phyloP scores from a whole-genome alignment of 2,113 vertebrate species.

The Hippoglossus stenolepis region DNA sequence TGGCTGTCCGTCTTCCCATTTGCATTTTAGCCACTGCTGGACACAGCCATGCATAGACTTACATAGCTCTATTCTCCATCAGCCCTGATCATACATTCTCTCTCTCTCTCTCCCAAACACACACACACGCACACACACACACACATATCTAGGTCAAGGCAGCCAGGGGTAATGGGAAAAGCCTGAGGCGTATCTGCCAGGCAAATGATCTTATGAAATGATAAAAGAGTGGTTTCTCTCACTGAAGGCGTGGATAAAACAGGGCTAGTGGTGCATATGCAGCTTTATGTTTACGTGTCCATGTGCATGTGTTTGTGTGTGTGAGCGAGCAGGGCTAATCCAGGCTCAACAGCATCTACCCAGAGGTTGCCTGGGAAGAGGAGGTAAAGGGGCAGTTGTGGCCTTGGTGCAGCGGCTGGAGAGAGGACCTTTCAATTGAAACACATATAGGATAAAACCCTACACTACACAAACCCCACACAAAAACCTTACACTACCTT shows the following conservation, averaged over 20 bases:
- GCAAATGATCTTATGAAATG: slow-evolving; percentile 82
- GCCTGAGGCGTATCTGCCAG: slow-evolving; percentile 79
- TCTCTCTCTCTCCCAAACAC: not conserved
- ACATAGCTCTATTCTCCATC: slow-evolving; percentile 61
- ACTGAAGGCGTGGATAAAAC: slow-evolving; percentile 61
- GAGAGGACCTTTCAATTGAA: slow-evolving; percentile 15
- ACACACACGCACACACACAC: slow-evolving; percentile 42
- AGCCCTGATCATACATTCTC: slow-evolving; percentile 21
- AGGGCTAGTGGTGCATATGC: slow-evolving; percentile 51
- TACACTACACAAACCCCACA: no score
- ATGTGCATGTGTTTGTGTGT: slow-evolving; percentile 26
- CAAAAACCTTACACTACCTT: not conserved
- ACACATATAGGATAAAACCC: not conserved
- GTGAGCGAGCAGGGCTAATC: slow-evolving; percentile 34
- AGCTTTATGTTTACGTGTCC: slow-evolving; percentile 47
- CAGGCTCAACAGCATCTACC: slow-evolving; percentile 37
- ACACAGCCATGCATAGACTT: slow-evolving; percentile 48
- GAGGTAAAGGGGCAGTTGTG: slow-evolving; percentile 21
- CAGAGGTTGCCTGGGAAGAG: slow-evolving; percentile 27
- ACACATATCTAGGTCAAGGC: slow-evolving; percentile 76
- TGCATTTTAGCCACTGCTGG: slow-evolving; percentile 42
- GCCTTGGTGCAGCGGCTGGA: slow-evolving; percentile 5
- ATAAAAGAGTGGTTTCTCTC: slow-evolving; percentile 72
- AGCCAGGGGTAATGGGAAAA: slow-evolving; percentile 78
- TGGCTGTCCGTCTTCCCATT: not conserved